Evolutionary conservation across 2,113 vertebrate genomes (phyloP), one percentile per base, ranked within the genome.

Genomic region (Columbina picui): DNA sequence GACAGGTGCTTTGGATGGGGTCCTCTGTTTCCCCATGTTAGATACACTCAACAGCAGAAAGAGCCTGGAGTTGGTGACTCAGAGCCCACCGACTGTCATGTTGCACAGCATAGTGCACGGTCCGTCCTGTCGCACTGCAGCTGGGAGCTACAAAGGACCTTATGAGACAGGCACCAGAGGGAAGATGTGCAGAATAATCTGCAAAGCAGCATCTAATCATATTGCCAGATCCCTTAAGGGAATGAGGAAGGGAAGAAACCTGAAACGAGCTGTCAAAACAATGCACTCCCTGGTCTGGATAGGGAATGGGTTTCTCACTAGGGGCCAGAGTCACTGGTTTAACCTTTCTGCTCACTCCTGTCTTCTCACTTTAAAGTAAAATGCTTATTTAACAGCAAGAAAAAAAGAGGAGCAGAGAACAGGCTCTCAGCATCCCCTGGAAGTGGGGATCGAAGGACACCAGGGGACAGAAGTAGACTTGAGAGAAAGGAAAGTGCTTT

Each of bases 201-300:
- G 71, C 63, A 86, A 86, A 61, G 5, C 76, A 92, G 69, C 68
- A 49, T 76, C 70, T 69, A 49, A 61, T 91, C 85, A 84, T 47
- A 60, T 49, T 89, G 60, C 57, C 74, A 73, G 25, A 25, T 78
- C 36, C 56, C 77, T 25, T 43, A 71, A 79, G 74, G 82, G 78
- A 82, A 60, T 2, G 14, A 69, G 47, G 83, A 93, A 43, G 59
- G 59, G 41, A 90, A 85, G 47, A n/a, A 90, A 92, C 59, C 89
- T 80, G 89, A 89, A 94, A 84, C 15, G 14, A 88, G 7, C 83
- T 93, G 83, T 84, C 90, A 93, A 90, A 94, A 69, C 91, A 88
- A 78, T 67, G 27, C 34, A n/a, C 32, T 90, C 53, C 70, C 61
- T 3, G 0, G 43, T 29, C 63, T 20, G 50, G 64, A 55, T 10